These are phyloP conservation scores for Mythimna impura DNA, from an alignment of 2,888 invertebrate species.

Conservation along the genomic window DNA sequence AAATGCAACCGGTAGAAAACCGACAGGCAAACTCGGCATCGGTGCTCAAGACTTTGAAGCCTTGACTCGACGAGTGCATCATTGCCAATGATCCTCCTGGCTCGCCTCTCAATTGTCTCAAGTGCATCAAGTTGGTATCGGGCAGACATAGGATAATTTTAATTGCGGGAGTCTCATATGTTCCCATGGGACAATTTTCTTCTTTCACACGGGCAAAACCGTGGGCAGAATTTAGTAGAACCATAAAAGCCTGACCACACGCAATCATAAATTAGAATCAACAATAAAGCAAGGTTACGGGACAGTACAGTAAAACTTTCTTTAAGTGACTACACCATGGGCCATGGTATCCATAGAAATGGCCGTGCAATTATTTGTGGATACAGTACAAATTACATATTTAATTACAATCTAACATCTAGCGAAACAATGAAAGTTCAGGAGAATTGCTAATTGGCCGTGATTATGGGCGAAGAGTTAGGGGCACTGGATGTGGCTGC, in stretches of 20 bases:
- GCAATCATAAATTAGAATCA: conserved; percentile 52
- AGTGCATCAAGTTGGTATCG: too few relatives aligned
- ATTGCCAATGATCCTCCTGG: too few relatives aligned
- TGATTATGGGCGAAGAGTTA: conserved; percentile 65
- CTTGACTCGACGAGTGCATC: too few relatives aligned
- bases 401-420: conserved; percentile 76
- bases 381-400: conserved; percentile 68
- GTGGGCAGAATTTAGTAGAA: background rate
- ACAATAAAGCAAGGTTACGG: conserved; percentile 42
- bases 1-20: too few relatives aligned
- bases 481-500: conserved; percentile 44
- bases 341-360: conserved; percentile 56
- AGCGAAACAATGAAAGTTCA: conserved; percentile 82
- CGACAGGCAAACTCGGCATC: too few relatives aligned
- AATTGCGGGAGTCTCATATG: too few relatives aligned
- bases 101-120: too few relatives aligned
- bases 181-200: too few relatives aligned
- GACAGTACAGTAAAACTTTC: conserved; percentile 49
- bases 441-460: conserved; percentile 80
- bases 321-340: conserved; percentile 51
- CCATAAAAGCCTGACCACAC: conserved; percentile 17
- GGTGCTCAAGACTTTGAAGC: too few relatives aligned
- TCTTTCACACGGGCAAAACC: too few relatives aligned
- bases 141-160: too few relatives aligned
- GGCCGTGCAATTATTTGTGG: conserved; percentile 61